Evolutionary conservation across 2,888 invertebrate genomes (phyloP), one percentile per base, ranked within the genome.

Genomic region (Chrysolina americana): DNA sequence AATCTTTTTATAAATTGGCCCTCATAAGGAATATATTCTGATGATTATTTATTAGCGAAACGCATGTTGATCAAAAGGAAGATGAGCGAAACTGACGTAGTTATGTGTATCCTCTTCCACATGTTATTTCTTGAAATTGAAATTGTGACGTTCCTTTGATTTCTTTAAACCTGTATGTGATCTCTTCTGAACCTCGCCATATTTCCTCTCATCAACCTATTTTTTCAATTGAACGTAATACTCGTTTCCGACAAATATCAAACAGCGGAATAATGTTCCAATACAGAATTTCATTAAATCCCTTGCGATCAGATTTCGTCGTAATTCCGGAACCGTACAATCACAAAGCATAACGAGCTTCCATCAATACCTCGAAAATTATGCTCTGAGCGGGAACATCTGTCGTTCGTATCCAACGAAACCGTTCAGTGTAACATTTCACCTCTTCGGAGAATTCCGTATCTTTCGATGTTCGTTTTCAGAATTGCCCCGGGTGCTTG

Each of bases 331-430:
- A 10, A 15, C 19, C 21, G 53, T 53, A 53, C 53, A 53, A 21
- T 53, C 21, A 53, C 53, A 53, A 53, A 53, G 53, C 53, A 53
- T 53, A 53, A 53, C 53, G 21, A 53, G 53, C 11, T n/a, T 53
- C 19, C 53, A 53, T 53, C 53, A 21, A 53, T 53, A 53, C 53
- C 53, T 53, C 21, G 53, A 21, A 53, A 53, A 21, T 53, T 53
- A 53, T 53, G 53, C 53, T 53, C 53, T 19, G 11, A 53, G 53
- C 53, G 53, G 23, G 10, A 53, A 53, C 53, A 53, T 53, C 53
- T 53, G 53, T 53, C 53, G 53, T 53, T 53, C 53, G 10, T 53
- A 53, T 53, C 53, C 21, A 23, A 53, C 53, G 13, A 53, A 53
- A 53, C 53, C 53, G 5, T 53, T 53, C 53, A 5, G 19, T 53